Evolutionary conservation across 1,140 invertebrate species (phyloP), one percentile per base, ranked within the genome.

Genomic region (Calliopsis andreniformis): DNA sequence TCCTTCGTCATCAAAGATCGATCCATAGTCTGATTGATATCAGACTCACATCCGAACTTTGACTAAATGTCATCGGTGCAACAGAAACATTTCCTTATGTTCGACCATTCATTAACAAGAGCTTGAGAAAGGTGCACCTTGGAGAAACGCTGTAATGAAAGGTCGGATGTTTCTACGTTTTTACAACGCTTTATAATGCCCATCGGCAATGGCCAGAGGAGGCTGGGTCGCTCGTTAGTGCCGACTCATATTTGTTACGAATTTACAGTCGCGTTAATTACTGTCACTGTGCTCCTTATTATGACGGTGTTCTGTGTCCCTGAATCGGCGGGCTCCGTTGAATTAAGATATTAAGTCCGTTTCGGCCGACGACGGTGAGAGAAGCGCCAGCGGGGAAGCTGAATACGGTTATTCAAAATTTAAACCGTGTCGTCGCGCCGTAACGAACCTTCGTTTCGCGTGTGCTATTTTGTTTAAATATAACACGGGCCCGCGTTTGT

Each of bases 401-500:
- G 35, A 55, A 66, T 45, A 43, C 61, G 69, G 25, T 73, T 66
- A 66, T 73, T 66, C 70, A 75, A 67, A 66, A 67, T 56, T 75
- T 43, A 55, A 32, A 25, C 12, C n/a, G 32, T 5, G 47, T 2
- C 14, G 47, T 32, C 42, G 51, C 14, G 47, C 28, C 42, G 51
- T 75, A 75, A 75, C 62, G 70, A 73, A 66, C 61, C 70, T 43
- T 66, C 61, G 39, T 73, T 55, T 55, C 61, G 23, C 32, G 59
- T 18, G 14, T 32, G 61, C 20, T 71, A 49, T 72, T 72, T 72
- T 72, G 32, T 64, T 72, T 63, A 42, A 72, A 63, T 53, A 51
- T 28, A 28, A 35, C 25, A 16, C n/a, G 42, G 20, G 7, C 7
- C 8, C 39, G 12, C n/a, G 47, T 64, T 64, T 64, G 59, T 16